phyloP scores from a whole-genome alignment of 1,140 invertebrate genomes.

The Galleria mellonella region DNA sequence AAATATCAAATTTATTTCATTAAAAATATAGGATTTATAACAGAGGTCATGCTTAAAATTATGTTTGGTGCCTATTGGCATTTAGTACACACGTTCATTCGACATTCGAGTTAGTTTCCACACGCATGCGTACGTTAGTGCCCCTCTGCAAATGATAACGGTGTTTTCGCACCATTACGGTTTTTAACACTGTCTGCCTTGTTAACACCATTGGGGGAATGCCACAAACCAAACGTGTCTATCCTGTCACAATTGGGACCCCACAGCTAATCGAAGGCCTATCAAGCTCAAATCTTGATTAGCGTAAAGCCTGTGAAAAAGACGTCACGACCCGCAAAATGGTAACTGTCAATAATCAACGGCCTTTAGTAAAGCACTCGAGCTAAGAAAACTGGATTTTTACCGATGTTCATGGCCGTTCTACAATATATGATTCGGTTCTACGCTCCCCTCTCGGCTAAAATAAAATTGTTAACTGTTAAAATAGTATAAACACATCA shows the following conservation, averaged over 20 bases:
- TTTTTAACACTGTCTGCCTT: not conserved
- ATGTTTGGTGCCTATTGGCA: not conserved
- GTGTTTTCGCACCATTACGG: not conserved
- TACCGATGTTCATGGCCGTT: slow-evolving; percentile 61
- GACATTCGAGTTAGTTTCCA: slow-evolving; percentile 5
- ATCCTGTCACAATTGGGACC: slow-evolving; percentile 33
- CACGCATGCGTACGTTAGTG: not conserved
- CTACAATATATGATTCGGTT: slow-evolving; percentile 59
- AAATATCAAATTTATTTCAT: too few species aligned
- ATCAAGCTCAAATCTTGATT: slow-evolving; percentile 35
- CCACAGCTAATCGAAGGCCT: slow-evolving; percentile 27
- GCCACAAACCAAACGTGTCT: slow-evolving; percentile 24
- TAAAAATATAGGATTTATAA: too few species aligned
- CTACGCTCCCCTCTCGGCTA: slow-evolving; percentile 72
- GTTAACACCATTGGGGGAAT: not conserved
- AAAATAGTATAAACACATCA: slow-evolving; percentile 21
- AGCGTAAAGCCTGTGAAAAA: slow-evolving; percentile 45
- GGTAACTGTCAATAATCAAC: slow-evolving; percentile 11
- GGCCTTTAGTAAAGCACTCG: slow-evolving; percentile 32
- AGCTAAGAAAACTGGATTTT: slow-evolving; percentile 41
- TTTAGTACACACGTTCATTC: slow-evolving; percentile 1
- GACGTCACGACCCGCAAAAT: slow-evolving; percentile 35
- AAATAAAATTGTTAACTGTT: slow-evolving; percentile 66
- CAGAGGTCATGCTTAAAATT: too few species aligned
- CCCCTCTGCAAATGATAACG: not conserved